Evolutionary conservation across 64 coral and sea anemone genomes (phyloP).

Genomic region (Trachythela sp.): DNA sequence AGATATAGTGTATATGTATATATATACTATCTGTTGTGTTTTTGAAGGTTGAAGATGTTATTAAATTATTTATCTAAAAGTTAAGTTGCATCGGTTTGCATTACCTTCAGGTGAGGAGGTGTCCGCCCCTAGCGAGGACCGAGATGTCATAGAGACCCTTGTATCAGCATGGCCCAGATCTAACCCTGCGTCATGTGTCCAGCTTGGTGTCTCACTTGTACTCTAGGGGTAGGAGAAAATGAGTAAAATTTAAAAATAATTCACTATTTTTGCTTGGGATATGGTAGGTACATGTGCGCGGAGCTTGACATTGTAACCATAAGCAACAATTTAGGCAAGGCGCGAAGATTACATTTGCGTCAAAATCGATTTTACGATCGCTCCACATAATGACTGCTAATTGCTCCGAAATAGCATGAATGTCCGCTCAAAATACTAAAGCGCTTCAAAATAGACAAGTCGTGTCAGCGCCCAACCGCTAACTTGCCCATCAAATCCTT

Average conservation of each 20-base stretch:
- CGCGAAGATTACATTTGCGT: neutral
- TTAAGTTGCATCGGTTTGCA: too few relatives aligned
- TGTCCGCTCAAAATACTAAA: neutral
- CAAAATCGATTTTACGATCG: constrained; percentile 8
- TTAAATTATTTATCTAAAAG: too few relatives aligned
- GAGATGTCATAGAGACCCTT: neutral
- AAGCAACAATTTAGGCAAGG: neutral
- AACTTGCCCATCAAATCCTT: too few relatives aligned
- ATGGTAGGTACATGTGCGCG: neutral
- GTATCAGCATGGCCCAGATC: neutral
- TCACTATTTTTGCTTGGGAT: neutral
- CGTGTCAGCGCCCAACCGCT: neutral
- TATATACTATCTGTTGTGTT: too few relatives aligned
- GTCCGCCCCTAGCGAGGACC: neutral
- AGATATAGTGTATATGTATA: too few relatives aligned
- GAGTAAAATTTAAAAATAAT: neutral
- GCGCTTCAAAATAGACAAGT: neutral
- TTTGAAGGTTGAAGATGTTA: too few relatives aligned
- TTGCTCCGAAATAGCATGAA: neutral
- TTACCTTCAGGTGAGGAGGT: constrained; percentile 5
- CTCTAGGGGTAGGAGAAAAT: neutral
- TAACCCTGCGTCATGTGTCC: neutral
- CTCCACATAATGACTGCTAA: neutral
- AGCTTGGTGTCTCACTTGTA: neutral
- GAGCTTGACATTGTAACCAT: neutral